Evolutionary conservation across 2,113 vertebrate genomes (phyloP), one percentile per base, ranked within the genome.

Genomic region (Canis aureus): DNA sequence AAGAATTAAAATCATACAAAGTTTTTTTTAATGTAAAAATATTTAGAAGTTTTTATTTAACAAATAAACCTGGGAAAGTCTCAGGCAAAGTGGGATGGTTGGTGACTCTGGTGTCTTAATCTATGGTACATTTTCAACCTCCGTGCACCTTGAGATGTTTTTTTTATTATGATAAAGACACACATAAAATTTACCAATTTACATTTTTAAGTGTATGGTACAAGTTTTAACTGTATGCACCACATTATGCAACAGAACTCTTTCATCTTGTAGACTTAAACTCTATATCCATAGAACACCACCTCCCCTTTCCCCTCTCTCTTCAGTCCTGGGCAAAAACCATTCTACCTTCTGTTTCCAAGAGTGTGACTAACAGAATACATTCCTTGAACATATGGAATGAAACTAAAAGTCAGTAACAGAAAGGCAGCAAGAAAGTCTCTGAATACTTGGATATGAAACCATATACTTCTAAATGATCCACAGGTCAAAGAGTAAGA

Each of bases 361-460:
- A 88, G 55, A 11, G 57, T 81, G 15, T 80, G 49, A n/a, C 35
- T 64, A 64, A 86, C 8, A 35, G 85, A 84, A 20, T 51, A 53
- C 57, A 25, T 66, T 89, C 49, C 89, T 32, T 80, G 55, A 38
- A 55, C 6, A 19, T 32, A n/a, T 22, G 66, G 51, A 80, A 80
- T 60, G 59, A 89, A 94, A 79, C 38, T 22, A 69, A 94, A 83
- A 59, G 27, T 51, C 67, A 79, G 32, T 78, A 80, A 96, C 11
- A 35, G 55, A 73, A 82, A 79, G 43, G 20, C 73, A 73, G 71
- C 1, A 79, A 73, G 79, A 73, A 85, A 88, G 35, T 85, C 73
- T 80, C 27, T 69, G n/a, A 73, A 80, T 27, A 71, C 80, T 64
- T 73, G 55, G 73, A 96, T 79, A 85, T 29, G 62, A 86, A 71